Evolutionary conservation across 2,113 vertebrate genomes (phyloP), one percentile per base, ranked within the genome.

Genomic region (Lipotes vexillifer): DNA sequence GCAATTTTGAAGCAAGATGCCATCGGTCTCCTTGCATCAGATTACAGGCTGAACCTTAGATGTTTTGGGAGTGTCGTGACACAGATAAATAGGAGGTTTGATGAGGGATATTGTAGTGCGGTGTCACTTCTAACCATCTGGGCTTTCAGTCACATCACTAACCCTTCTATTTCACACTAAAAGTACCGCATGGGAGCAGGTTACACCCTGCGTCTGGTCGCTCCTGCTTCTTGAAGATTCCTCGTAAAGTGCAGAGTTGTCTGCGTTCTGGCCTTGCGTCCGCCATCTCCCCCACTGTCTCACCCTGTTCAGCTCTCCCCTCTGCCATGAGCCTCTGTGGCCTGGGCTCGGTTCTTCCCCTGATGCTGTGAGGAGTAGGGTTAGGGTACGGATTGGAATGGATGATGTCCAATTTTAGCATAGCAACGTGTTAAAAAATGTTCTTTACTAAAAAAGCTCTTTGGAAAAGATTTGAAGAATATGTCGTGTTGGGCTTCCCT

Each of bases 311-410:
- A 4, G 23, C 59, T 11, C 59, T 25, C 20, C 18, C 18, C 55
- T 97, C 95, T 97, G 96, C 96, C 49, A 5, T 52, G 52, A 52
- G 52, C 20, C 55, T 97, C 96, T 97, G 97, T 95, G 94, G 63
- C 78, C n/a, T 72, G 90, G 94, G 69, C 92, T 95, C 46, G 95
- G 25, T 0, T 86, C 98, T 98, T 98, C 98, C 98, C 98, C 97
- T 97, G 98, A 77, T 3, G 27, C 77, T 14, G 63, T 74, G 63
- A 86, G 49, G 61, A 21, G 15, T 13, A 38, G 59, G 10, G 17
- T 18, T 14, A 1, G 27, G 6, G 1, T 31, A 0, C 2, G 21
- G n/a, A 12, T 3, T 55, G 17, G 65, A 78, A 10, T 72, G 36
- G 65, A 18, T 5, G 20, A 4, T 1, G 9, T 3, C 36, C 2